Base-by-base conservation (phyloP, 64 coral and sea anemone species). In the Actinia tenebrosa region DNA sequence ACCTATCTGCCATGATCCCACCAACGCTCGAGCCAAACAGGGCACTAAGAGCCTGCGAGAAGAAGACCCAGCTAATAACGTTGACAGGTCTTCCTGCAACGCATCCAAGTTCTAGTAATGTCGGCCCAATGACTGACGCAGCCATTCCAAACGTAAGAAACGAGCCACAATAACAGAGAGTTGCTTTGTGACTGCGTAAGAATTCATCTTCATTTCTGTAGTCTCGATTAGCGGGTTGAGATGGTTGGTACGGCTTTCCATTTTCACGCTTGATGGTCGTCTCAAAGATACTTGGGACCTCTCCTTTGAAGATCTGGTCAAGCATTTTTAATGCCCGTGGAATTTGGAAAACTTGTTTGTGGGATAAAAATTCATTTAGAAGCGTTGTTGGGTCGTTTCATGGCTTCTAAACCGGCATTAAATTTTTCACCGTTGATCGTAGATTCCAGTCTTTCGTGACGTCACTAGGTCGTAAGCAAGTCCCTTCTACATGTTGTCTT, bases 81-180 rank as follows among this genome's bases (percentile, higher is more conserved):
- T 92, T 94, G 1, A 99, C 77, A 10, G 89, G 86, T 1, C 91
- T 87, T 43, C 84, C 83, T 4, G 97, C 95, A 20, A 91, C 90
- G 75, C 97, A 99, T 42, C 97, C 97, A 26, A 99, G 84, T 60
- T 99, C 97, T 25, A 99, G 64, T 52, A 99, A 88, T 3, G 97
- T 99, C 43, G 97, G 97, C 3, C 97, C 97, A 17, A 99, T 99
- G 15, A 99, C 88, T 3, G 97, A 88, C 5, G 93, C 90, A 44
- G 93, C 86, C 93, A 99, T 99, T 86, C 97, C 97, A 86, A 99
- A 93, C 2, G 93, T 99, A 79, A 94, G 78, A 78, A 99, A 99
- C 0, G 97, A 87, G 15, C 97, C 97, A 60, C 97, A 99, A 60
- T 95, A 99, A 42, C 97, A 99, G 60, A 95, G 27, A 0, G 97